Evolutionary conservation across 1,140 invertebrate species (phyloP).

Genomic region (Drosophila pandora): DNA sequence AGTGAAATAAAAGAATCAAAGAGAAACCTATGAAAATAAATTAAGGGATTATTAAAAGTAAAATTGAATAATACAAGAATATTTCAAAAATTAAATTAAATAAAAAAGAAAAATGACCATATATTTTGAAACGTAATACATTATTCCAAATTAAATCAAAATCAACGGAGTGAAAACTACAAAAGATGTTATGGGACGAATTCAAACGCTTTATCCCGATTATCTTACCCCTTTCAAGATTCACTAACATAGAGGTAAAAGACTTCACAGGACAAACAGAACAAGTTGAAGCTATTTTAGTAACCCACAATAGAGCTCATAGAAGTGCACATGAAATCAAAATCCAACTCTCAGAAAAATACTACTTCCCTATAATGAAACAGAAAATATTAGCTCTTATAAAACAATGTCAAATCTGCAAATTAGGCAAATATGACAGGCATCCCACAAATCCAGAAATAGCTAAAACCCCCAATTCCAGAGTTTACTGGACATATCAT

Average conservation of each 20-base stretch:
- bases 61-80: too few relatives aligned
- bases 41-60: too few relatives aligned
- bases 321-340: constrained; percentile 10
- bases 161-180: too few relatives aligned
- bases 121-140: too few relatives aligned
- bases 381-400: constrained; percentile 2
- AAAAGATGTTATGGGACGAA: too few relatives aligned
- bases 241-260: neutral
- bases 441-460: neutral
- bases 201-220: too few relatives aligned
- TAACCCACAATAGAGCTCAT: neutral
- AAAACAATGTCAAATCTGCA: constrained; percentile 35
- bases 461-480: neutral
- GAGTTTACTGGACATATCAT: neutral
- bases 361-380: constrained; percentile 15
- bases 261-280: neutral
- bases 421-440: constrained; percentile 13
- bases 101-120: too few relatives aligned
- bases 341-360: constrained; percentile 6
- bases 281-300: neutral
- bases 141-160: too few relatives aligned
- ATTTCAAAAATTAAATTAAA: too few relatives aligned
- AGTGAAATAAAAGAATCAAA: too few relatives aligned
- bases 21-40: too few relatives aligned
- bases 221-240: too few relatives aligned